A percentile compares a stretch with the other conserved stretches of the same genome.
These are phyloP conservation scores for Percina caprodes DNA, from an alignment of 2,113 vertebrate species.

Conservation along the genomic window DNA sequence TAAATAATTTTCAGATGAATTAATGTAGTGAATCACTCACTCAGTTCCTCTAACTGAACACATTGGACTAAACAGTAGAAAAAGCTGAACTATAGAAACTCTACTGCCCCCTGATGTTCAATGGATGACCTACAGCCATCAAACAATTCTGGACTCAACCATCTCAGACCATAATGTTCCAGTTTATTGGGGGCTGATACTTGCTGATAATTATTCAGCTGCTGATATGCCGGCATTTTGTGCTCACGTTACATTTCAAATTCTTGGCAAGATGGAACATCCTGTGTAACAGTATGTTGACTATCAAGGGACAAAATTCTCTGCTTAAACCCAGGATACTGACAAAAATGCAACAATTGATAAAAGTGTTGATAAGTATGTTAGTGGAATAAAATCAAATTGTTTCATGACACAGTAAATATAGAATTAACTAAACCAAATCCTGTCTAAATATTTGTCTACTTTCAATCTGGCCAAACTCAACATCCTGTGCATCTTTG, in stretches of 20 bases:
- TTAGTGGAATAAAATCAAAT: neutral
- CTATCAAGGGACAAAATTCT: neutral
- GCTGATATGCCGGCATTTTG: neutral
- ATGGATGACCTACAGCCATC: neutral
- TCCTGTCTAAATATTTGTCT: neutral
- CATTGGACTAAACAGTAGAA: neutral
- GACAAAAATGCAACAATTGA: neutral
- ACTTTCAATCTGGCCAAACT: neutral
- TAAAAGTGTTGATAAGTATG: neutral
- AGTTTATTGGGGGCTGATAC: slow-evolving; percentile 5
- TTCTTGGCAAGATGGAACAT: neutral
- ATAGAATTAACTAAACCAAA: neutral
- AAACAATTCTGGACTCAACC: neutral
- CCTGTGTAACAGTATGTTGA: neutral
- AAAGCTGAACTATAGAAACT: neutral
- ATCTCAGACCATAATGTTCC: neutral
- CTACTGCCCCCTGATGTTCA: slow-evolving; percentile 57
- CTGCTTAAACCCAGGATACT: neutral
- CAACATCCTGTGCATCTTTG: neutral
- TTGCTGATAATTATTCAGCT: neutral
- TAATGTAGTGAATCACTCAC: neutral
- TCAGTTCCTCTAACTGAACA: neutral
- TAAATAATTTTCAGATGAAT: slow-evolving; percentile 1
- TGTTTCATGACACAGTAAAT: neutral
- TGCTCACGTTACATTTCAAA: neutral